Evolutionary conservation across 2,797 vertebrate genomes (phyloP).

Genomic region (Danio choprae): DNA sequence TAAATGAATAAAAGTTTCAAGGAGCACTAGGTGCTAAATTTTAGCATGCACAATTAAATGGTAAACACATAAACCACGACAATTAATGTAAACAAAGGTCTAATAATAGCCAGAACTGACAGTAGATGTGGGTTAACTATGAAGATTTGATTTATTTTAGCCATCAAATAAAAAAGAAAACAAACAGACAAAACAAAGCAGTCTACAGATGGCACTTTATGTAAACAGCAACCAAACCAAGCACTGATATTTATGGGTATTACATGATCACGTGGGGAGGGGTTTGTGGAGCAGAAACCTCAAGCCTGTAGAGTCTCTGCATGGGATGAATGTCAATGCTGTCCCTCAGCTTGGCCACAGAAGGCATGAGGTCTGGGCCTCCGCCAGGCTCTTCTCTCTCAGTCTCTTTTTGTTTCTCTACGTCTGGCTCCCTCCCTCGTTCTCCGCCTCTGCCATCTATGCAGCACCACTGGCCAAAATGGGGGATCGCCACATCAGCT

Average conservation of each 20-base stretch:
- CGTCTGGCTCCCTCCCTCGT: conserved; percentile 27
- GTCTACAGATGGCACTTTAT: conserved; percentile 37
- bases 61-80: background rate
- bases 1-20: too few relatives aligned
- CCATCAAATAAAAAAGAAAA: background rate
- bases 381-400: conserved; percentile 49
- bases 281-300: conserved; percentile 54
- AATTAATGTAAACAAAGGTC: background rate
- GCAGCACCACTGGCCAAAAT: conserved; percentile 45
- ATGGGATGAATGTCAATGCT: conserved; percentile 65
- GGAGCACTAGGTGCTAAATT: too few relatives aligned
- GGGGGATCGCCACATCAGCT: conserved; percentile 34
- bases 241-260: conserved; percentile 40
- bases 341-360: conserved; percentile 51
- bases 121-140: background rate
- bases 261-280: conserved; percentile 26
- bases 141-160: conserved; percentile 3
- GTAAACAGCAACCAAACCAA: conserved; percentile 40
- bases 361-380: conserved; percentile 47
- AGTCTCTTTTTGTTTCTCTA: conserved; percentile 48
- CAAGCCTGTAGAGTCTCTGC: conserved; percentile 54
- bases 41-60: background rate
- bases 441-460: conserved; percentile 56
- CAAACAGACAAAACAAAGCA: background rate
- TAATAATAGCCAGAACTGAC: background rate